Percentiles rank a stretch among this genome's conserved stretches.
Evolutionary conservation across 1,140 invertebrate genomes (phyloP).

Genomic region (Sipha flava): DNA sequence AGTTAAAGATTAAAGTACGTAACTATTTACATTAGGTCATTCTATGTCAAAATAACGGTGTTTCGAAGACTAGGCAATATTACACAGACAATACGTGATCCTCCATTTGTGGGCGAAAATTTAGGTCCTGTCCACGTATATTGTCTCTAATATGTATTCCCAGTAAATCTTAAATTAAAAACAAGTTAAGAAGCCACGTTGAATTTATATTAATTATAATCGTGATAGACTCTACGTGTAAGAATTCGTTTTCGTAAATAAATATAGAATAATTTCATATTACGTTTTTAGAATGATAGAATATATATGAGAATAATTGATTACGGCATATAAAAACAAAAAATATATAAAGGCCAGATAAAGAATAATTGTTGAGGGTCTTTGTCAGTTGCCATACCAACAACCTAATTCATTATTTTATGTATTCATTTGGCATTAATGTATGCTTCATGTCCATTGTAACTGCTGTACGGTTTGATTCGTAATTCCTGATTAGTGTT

Average conservation of each 20-base stretch:
- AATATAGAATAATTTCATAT: not conserved
- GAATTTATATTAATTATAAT: not conserved
- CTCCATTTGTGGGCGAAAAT: not conserved
- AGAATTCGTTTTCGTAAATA: not conserved
- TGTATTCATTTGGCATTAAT: not conserved
- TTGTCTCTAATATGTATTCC: not conserved
- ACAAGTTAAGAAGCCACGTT: not conserved
- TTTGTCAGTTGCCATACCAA: not conserved
- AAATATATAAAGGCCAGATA: not conserved
- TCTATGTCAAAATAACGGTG: slow-evolving; percentile 19
- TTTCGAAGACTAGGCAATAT: not conserved
- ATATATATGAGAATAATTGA: not conserved
- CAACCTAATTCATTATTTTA: not conserved
- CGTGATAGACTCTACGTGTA: not conserved
- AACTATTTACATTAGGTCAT: slow-evolving; percentile 1
- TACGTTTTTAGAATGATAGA: not conserved
- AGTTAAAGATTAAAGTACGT: not conserved
- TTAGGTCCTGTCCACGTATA: not conserved
- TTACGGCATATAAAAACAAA: not conserved
- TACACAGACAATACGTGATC: slow-evolving; percentile 23
- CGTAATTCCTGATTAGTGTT: slow-evolving; percentile 2
- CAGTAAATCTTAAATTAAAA: not conserved
- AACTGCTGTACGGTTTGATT: slow-evolving; percentile 2
- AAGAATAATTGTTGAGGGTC: not conserved
- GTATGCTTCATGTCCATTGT: not conserved